These are phyloP conservation scores for Venturia canescens DNA, from an alignment of 1,140 invertebrate species.

Conservation along the genomic window DNA sequence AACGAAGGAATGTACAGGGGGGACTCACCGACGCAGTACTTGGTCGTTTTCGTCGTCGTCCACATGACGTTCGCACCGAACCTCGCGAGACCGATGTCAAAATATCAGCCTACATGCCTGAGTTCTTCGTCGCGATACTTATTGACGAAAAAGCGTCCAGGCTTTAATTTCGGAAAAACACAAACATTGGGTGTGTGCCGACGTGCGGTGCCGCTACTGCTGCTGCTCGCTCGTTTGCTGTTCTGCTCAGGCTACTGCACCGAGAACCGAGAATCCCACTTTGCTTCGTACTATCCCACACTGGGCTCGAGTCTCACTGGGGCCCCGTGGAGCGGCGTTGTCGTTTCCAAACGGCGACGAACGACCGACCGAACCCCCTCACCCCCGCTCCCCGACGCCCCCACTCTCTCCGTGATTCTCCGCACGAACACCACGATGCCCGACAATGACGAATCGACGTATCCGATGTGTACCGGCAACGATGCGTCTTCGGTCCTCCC, in stretches of 20 bases:
- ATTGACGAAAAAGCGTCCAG: conserved; percentile 55
- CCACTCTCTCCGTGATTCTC: too few relatives aligned
- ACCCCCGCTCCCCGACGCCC: not conserved
- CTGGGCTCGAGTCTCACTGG: conserved; percentile 38
- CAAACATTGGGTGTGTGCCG: conserved; percentile 74
- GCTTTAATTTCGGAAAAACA: conserved; percentile 68
- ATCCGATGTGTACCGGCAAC: too few relatives aligned
- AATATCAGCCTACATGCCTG: conserved; percentile 41
- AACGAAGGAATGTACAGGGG: not conserved
- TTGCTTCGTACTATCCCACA: conserved; percentile 54
- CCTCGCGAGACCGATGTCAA: not conserved
- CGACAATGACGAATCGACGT: too few relatives aligned
- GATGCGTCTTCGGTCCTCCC: too few relatives aligned
- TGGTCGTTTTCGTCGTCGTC: conserved; percentile 81
- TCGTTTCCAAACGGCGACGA: conserved; percentile 52
- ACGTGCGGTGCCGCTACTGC: conserved; percentile 40
- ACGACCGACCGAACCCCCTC: not conserved
- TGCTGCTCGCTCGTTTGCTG: conserved; percentile 27
- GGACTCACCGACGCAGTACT: conserved; percentile 82
- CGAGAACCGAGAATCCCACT: conserved; percentile 52
- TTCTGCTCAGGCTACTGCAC: not conserved
- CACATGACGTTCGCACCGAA: conserved; percentile 75
- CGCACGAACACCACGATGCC: too few relatives aligned
- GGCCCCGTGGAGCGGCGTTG: conserved; percentile 60
- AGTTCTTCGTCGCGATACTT: conserved; percentile 27